phyloP scores from a whole-genome alignment of 1,140 invertebrate genomes.

The Solen grandis region DNA sequence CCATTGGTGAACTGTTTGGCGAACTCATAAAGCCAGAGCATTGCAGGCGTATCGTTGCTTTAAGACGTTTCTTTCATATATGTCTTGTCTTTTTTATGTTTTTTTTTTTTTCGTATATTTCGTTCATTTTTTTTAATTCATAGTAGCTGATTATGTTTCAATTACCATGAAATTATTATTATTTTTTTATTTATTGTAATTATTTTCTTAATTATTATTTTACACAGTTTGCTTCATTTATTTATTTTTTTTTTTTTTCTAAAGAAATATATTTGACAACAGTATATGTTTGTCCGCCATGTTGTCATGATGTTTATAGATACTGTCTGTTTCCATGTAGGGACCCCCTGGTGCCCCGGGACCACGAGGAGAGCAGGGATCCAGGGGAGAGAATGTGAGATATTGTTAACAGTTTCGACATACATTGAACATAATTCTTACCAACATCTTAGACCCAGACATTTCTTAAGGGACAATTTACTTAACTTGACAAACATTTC shows the following conservation, averaged over 20 bases:
- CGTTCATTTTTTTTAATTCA: background rate
- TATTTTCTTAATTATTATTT: too few species aligned
- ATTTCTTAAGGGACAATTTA: background rate
- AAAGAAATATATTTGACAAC: too few species aligned
- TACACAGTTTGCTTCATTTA: too few species aligned
- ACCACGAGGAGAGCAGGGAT: conserved; percentile 37
- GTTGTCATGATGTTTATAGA: too few species aligned
- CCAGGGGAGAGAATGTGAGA: conserved; percentile 38
- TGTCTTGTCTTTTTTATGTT: background rate
- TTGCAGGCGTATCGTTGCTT: conserved; percentile 21
- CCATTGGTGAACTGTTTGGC: too few species aligned
- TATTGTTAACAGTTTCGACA: background rate
- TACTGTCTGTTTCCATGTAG: conserved; percentile 12
- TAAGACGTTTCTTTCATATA: conserved; percentile 42
- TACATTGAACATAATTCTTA: background rate
- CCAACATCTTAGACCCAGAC: background rate
- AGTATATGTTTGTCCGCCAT: too few species aligned
- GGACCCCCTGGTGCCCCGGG: conserved; percentile 43
- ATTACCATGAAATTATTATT: too few species aligned
- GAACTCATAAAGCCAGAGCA: too few species aligned
- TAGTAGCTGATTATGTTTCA: too few species aligned
- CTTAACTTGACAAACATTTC: background rate
- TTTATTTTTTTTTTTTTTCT: too few species aligned
- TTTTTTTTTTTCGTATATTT: background rate
- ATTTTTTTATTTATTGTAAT: too few species aligned